A percentile compares a stretch with the other conserved stretches of the same genome.
Conservation (phyloP, 1,140 invertebrate species). For the Drosophila tsacasi region DNA sequence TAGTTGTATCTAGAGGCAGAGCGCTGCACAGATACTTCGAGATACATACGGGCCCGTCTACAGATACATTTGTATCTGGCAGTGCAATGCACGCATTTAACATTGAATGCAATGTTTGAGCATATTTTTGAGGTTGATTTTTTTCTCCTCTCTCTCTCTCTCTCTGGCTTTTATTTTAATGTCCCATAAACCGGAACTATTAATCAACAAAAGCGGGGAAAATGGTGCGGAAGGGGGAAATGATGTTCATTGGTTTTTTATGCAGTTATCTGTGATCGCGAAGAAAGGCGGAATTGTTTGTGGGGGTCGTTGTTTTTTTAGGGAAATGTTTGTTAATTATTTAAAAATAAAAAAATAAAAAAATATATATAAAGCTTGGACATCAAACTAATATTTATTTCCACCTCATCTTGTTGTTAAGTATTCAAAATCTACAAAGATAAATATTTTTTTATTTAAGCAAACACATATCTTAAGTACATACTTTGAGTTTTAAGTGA, state of each 20-base stretch:
- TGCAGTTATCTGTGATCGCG: constrained; percentile 9
- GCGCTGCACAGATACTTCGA: not conserved
- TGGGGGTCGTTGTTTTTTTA: constrained; percentile 23
- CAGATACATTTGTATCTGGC: constrained; percentile 58
- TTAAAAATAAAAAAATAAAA: not conserved
- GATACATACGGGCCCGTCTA: constrained; percentile 23
- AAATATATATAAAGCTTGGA: not conserved
- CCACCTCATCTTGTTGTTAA: not conserved
- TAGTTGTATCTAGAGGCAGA: constrained; percentile 41
- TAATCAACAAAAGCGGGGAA: constrained; percentile 29
- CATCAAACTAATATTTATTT: not conserved
- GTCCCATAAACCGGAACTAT: constrained; percentile 67
- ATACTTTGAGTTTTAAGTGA: constrained; percentile 7
- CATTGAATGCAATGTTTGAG: constrained; percentile 65
- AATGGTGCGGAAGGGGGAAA: constrained; percentile 19
- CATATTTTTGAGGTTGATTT: constrained; percentile 51
- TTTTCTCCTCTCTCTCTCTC: constrained; percentile 4
- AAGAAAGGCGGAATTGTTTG: constrained; percentile 71
- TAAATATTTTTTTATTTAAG: not conserved
- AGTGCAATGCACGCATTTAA: constrained; percentile 70
- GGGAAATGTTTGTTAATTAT: constrained; percentile 8
- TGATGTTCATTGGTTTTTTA: constrained; percentile 25
- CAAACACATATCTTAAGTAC: constrained; percentile 12
- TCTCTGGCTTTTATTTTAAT: constrained; percentile 63
- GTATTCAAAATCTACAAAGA: not conserved